phyloP scores from a whole-genome alignment of 2,113 vertebrate species.

The Urocynchramus pylzowi region DNA sequence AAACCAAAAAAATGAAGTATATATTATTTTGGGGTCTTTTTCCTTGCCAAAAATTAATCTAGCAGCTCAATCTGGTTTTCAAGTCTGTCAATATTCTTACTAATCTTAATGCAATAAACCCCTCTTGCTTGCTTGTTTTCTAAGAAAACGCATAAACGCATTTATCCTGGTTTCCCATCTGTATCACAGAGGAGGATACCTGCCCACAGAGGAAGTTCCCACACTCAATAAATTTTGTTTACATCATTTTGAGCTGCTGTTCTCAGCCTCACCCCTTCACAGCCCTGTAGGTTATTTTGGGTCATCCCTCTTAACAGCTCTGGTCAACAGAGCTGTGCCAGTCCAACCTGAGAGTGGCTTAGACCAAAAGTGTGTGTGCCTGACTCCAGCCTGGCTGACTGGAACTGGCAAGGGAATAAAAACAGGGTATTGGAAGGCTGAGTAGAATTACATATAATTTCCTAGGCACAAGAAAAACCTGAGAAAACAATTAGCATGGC shows the following conservation, averaged over 20 bases:
- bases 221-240: background rate
- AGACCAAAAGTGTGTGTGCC: background rate
- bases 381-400: background rate
- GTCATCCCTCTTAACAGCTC: background rate
- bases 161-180: background rate
- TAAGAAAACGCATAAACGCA: background rate
- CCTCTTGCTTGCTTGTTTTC: background rate
- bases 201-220: background rate
- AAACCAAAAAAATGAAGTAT: background rate
- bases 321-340: background rate
- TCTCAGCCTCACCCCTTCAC: background rate
- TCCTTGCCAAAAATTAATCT: background rate
- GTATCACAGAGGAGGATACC: background rate
- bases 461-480: background rate
- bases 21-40: background rate
- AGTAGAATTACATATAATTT: background rate
- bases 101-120: background rate
- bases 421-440: background rate
- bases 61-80: background rate
- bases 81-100: background rate
- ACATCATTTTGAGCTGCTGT: background rate
- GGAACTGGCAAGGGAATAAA: background rate
- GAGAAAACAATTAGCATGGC: background rate
- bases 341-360: background rate
- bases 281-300: background rate